Evolutionary conservation across 2,888 invertebrate species (phyloP), one percentile per base, ranked within the genome.

Genomic region (Eupithecia centaureata): DNA sequence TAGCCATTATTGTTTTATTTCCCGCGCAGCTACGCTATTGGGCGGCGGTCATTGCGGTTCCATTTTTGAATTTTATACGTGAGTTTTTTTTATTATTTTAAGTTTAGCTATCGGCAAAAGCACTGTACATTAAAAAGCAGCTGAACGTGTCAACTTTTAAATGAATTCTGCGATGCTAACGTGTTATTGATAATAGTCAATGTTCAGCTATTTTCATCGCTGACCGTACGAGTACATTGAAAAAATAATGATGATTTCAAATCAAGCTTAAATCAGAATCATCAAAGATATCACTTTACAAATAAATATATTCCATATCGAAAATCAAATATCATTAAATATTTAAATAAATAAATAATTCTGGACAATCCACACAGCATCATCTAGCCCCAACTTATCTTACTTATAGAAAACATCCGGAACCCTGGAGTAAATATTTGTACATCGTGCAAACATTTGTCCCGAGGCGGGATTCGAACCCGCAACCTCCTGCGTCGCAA

Each of bases 1-100:
- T 58, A 18, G 71, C 74, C 79, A 78, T 79, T 51, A 78, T 81
- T 73, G 62, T 75, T 75, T 72, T 70, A 75, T 65, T 78, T 78
- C 76, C 74, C 80, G 80, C 78, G 79, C 74, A 75, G 52, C 54
- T 5, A 56, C 61, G 59, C 75, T 56, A 80, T 82, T 82, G 78
- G 79, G 67, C 67, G 71, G 72, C 70, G 75, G 77, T 71, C 70
- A 67, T 47, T 57, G 61, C 13, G 28, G 52, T 71, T 65, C 58
- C 59, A 60, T 28, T 51, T 59, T 61, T 33, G 15, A 67, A 66
- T 15, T 51, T 10, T 22, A 35, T n/a, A 62, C 25, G 22, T 54
- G 52, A 28, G 60, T 62, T 51, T 52, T 54, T 32, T 33, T 33
- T 18, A 18, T 61, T 33, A 52, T 52, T 22, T 30, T 18, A n/a